These are phyloP conservation scores for Pelobates cultripes DNA, from an alignment of 2,797 vertebrate genomes.

Conservation along the genomic window DNA sequence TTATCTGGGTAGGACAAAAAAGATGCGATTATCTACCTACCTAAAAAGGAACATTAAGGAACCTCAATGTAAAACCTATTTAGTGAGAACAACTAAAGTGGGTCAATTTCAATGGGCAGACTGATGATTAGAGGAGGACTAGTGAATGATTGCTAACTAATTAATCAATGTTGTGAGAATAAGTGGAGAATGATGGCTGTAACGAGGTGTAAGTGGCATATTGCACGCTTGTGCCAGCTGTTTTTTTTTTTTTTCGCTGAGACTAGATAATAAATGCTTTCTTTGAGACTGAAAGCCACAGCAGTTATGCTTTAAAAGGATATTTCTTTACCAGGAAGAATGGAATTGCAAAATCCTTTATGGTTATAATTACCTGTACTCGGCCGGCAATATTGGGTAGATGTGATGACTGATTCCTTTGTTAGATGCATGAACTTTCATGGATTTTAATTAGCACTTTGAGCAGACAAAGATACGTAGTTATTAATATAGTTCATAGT, in stretches of 20 bases:
- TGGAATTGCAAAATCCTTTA: not conserved
- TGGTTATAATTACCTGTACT: slow-evolving; percentile 27
- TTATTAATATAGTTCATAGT: slow-evolving; percentile 1
- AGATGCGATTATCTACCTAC: no score
- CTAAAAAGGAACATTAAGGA: no score
- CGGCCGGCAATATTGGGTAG: not conserved
- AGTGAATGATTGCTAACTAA: slow-evolving; percentile 4
- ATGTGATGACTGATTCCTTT: slow-evolving; percentile 11
- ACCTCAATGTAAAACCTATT: no score
- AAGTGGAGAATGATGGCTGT: not conserved
- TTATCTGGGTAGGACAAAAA: no score
- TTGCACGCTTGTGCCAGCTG: not conserved
- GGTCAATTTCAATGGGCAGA: slow-evolving; percentile 17
- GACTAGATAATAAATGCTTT: slow-evolving; percentile 14
- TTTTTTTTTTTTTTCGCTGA: slow-evolving; percentile 3
- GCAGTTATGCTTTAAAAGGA: not conserved
- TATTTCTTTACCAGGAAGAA: not conserved
- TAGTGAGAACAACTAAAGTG: slow-evolving; percentile 16
- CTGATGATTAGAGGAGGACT: not conserved
- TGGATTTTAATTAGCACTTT: slow-evolving; percentile 42
- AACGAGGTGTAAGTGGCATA: slow-evolving; percentile 24
- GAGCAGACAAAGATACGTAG: not conserved
- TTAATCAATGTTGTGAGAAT: slow-evolving; percentile 18
- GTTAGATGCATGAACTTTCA: slow-evolving; percentile 7
- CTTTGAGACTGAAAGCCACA: slow-evolving; percentile 14